phyloP scores from a whole-genome alignment of 2,888 invertebrate species.

The Periphyllus acericola region DNA sequence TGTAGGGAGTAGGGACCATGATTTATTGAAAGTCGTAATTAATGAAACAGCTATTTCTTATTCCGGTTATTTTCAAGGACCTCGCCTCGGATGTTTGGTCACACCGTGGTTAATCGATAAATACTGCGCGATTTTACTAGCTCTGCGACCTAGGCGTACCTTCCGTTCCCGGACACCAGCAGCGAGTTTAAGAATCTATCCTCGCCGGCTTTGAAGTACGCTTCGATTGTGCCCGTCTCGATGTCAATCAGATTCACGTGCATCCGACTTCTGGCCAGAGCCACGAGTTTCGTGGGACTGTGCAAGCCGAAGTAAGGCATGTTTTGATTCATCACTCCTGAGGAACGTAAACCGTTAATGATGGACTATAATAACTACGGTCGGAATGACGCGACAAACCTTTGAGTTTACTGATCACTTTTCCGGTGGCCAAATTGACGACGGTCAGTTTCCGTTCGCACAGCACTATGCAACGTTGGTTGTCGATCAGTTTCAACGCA shows the following conservation, averaged over 20 bases:
- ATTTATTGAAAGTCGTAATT: too few relatives aligned
- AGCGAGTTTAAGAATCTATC: slow-evolving; percentile 89
- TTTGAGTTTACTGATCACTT: slow-evolving; percentile 69
- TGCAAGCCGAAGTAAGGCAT: slow-evolving; percentile 91
- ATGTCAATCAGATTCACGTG: slow-evolving; percentile 71
- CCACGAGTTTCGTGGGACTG: slow-evolving; percentile 81
- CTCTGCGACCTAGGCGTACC: slow-evolving; percentile 72
- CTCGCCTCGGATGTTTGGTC: too few relatives aligned
- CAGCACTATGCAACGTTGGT: slow-evolving; percentile 80
- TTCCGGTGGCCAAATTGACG: slow-evolving; percentile 81
- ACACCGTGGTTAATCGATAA: too few relatives aligned
- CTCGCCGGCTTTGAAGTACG: slow-evolving; percentile 91
- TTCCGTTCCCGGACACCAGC: slow-evolving; percentile 87
- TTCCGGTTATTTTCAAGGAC: too few relatives aligned
- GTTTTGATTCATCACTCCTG: slow-evolving; percentile 92
- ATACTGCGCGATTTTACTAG: too few relatives aligned
- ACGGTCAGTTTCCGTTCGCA: slow-evolving; percentile 84
- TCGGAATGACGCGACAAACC: slow-evolving; percentile 60
- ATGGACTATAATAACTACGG: background rate
- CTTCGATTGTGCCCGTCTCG: slow-evolving; percentile 77
- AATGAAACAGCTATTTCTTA: too few relatives aligned
- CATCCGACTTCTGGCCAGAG: slow-evolving; percentile 80
- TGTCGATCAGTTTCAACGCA: slow-evolving; percentile 80
- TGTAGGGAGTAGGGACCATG: too few relatives aligned
- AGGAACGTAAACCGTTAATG: slow-evolving; percentile 68